Evolutionary conservation across 2,888 invertebrate genomes (phyloP).

Genomic region (Panzeria rudis): DNA sequence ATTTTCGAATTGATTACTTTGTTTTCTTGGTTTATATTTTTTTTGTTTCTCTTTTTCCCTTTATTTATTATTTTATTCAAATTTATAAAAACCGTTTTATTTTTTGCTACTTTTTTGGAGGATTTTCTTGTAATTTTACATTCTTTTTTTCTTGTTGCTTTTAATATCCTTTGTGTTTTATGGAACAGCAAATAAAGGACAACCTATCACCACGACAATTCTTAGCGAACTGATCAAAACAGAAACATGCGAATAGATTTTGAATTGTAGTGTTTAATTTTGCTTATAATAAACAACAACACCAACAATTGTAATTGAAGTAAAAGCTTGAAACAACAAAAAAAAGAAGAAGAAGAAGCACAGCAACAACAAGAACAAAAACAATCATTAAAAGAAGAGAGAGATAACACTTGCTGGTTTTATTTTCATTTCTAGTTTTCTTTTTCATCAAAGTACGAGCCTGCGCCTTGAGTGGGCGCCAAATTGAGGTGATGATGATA

Average conservation of each 20-base stretch:
- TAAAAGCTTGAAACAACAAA: conserved; percentile 13
- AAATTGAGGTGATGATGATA: conserved; percentile 68
- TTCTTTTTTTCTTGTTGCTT: background rate
- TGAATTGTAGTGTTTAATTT: conserved; percentile 74
- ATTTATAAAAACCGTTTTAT: conserved; percentile 32
- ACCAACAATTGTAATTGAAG: conserved; percentile 26
- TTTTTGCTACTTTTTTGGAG: background rate
- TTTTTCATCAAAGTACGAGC: conserved; percentile 58
- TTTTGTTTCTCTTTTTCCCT: background rate
- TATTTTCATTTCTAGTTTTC: conserved; percentile 67
- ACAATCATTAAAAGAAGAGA: conserved; percentile 56
- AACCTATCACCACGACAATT: conserved; percentile 81
- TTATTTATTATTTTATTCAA: conserved; percentile 19
- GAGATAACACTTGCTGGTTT: conserved; percentile 67
- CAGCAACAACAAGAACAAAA: conserved; percentile 14
- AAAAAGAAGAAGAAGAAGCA: conserved; percentile 19
- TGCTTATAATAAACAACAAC: conserved; percentile 23
- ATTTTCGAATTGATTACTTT: background rate
- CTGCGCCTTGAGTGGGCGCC: conserved; percentile 73
- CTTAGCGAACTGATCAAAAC: conserved; percentile 84
- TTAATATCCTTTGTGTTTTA: conserved; percentile 13
- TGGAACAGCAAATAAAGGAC: conserved; percentile 41
- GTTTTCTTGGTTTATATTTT: background rate
- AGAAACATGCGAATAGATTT: conserved; percentile 83
- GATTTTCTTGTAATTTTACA: background rate